Evolutionary conservation across 2,113 vertebrate genomes (phyloP).

Genomic region (Leptobrachium leishanense): DNA sequence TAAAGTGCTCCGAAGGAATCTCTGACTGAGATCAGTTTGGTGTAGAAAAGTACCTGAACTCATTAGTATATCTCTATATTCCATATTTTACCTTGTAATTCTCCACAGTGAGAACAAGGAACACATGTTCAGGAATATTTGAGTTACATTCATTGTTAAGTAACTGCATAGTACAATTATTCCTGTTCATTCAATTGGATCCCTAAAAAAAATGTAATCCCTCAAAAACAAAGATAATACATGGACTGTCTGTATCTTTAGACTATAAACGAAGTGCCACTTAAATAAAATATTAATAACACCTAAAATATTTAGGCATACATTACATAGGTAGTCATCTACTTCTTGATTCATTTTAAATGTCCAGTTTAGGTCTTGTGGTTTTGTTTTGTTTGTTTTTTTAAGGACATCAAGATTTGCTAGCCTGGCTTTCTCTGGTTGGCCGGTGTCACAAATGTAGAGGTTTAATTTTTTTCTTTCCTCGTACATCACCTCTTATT

Average conservation of each 20-base stretch:
- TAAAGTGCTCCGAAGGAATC: conserved; percentile 20
- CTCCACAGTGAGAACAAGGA: neutral
- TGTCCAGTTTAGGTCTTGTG: too few relatives aligned
- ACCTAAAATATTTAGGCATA: too few relatives aligned
- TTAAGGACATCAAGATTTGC: too few relatives aligned
- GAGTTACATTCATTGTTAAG: neutral
- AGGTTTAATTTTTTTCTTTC: too few relatives aligned
- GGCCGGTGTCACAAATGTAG: too few relatives aligned
- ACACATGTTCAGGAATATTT: neutral
- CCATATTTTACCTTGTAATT: neutral
- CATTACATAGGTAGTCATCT: too few relatives aligned
- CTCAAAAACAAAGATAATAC: neutral
- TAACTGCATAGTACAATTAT: neutral
- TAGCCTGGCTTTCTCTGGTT: too few relatives aligned
- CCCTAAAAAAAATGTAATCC: neutral
- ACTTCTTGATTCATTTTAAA: too few relatives aligned
- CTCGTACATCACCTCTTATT: too few relatives aligned
- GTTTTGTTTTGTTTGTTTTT: too few relatives aligned
- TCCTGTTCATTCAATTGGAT: neutral
- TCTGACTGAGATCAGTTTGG: conserved; percentile 22
- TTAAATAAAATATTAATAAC: too few relatives aligned
- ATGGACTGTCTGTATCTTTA: neutral
- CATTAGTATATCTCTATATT: neutral
- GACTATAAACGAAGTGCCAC: too few relatives aligned
- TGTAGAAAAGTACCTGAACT: conserved; percentile 26